These are phyloP conservation scores for Ia io DNA, from an alignment of 2,113 vertebrate species.

Conservation along the genomic window DNA sequence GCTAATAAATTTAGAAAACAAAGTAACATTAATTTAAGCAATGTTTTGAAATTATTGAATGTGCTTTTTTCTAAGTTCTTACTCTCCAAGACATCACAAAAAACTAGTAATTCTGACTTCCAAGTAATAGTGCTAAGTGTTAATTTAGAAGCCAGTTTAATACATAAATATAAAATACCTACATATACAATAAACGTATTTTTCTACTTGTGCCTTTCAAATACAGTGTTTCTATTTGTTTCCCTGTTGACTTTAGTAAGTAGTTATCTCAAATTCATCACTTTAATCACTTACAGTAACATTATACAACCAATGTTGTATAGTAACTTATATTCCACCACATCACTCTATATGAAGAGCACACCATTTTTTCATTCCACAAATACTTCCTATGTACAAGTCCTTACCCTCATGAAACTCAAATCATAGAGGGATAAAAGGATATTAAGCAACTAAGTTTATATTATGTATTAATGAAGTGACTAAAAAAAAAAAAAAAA, in stretches of 20 bases:
- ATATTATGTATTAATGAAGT: background rate
- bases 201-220: background rate
- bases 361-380: conserved; percentile 13
- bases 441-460: background rate
- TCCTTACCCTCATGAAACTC: background rate
- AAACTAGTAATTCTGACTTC: background rate
- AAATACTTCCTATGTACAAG: background rate
- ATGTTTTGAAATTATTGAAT: conserved; percentile 22
- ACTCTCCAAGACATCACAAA: background rate
- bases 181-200: background rate
- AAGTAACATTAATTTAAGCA: conserved; percentile 10
- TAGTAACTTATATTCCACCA: background rate
- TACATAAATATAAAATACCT: background rate
- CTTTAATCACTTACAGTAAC: background rate
- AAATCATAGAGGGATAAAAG: background rate
- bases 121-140: background rate
- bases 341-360: background rate
- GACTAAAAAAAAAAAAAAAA: background rate
- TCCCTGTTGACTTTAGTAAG: background rate
- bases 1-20: background rate
- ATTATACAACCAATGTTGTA: background rate
- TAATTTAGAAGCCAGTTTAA: conserved; percentile 13
- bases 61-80: background rate
- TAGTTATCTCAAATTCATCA: conserved; percentile 24
- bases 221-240: background rate